A percentile compares a stretch with the other conserved stretches of the same genome.
These are phyloP conservation scores for Rhingia campestris DNA, from an alignment of 2,888 invertebrate species.

Conservation along the genomic window DNA sequence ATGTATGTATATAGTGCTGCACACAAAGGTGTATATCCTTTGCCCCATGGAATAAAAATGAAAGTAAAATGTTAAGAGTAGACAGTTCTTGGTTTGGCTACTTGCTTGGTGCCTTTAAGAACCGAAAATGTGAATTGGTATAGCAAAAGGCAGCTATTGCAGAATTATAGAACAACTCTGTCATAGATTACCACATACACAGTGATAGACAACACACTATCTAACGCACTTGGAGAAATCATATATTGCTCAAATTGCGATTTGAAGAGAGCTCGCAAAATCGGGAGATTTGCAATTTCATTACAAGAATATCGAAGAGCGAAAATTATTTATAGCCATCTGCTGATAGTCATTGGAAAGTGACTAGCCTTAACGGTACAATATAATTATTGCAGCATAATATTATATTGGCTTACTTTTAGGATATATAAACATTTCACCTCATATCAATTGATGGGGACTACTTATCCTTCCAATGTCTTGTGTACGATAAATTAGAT, in stretches of 20 bases:
- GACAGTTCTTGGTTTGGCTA: slow-evolving; percentile 65
- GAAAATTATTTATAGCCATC: not conserved
- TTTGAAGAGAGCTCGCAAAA: slow-evolving; percentile 19
- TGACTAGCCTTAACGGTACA: not conserved
- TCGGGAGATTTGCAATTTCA: too few relatives aligned
- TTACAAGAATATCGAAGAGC: too few relatives aligned
- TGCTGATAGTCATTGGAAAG: not conserved
- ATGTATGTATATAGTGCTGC: slow-evolving; percentile 53
- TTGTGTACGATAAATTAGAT: slow-evolving; percentile 21
- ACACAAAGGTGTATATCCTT: slow-evolving; percentile 70
- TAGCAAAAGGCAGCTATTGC: slow-evolving; percentile 33
- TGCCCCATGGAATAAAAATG: slow-evolving; percentile 69
- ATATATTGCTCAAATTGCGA: slow-evolving; percentile 20
- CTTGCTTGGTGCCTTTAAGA: slow-evolving; percentile 54
- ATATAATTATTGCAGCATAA: not conserved
- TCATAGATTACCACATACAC: slow-evolving; percentile 53
- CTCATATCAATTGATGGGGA: not conserved
- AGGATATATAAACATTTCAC: not conserved
- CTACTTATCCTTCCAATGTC: not conserved
- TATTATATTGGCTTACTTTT: not conserved
- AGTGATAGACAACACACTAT: slow-evolving; percentile 41
- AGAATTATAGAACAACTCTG: slow-evolving; percentile 31
- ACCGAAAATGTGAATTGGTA: slow-evolving; percentile 59
- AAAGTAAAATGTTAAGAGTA: slow-evolving; percentile 69
- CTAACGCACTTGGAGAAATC: slow-evolving; percentile 60